Evolutionary conservation across 1,140 invertebrate species (phyloP).

Genomic region (Periplaneta americana): DNA sequence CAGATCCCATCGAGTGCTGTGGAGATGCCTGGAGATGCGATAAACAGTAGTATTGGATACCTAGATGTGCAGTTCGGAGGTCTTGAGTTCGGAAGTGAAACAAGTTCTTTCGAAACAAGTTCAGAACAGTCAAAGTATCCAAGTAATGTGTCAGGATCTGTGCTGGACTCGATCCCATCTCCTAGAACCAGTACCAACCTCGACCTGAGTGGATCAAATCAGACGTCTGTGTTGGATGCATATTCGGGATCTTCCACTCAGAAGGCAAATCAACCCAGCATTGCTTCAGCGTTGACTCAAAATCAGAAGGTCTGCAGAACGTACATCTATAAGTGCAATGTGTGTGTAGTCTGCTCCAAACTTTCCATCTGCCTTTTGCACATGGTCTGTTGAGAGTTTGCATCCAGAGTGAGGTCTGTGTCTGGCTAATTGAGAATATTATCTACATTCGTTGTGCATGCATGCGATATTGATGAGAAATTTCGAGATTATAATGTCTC

Average conservation of each 20-base stretch:
- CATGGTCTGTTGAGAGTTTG: too few relatives aligned
- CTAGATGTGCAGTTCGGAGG: conserved; percentile 93
- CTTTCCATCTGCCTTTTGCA: too few relatives aligned
- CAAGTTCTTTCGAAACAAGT: conserved; percentile 22
- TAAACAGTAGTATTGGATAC: conserved; percentile 60
- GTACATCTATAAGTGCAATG: neutral
- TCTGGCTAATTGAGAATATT: too few relatives aligned
- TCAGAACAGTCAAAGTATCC: conserved; percentile 11
- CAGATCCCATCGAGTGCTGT: conserved; percentile 89
- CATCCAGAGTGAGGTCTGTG: too few relatives aligned
- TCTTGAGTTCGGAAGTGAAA: conserved; percentile 74
- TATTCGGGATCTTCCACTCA: conserved; percentile 8
- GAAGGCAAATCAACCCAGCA: conserved; percentile 1
- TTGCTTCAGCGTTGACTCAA: conserved; percentile 2
- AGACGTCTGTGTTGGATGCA: conserved; percentile 8
- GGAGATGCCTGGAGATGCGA: conserved; percentile 88
- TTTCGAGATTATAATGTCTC: too few relatives aligned
- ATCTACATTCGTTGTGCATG: too few relatives aligned
- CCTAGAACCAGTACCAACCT: conserved; percentile 7
- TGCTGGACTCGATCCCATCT: conserved; percentile 11
- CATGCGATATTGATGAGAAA: too few relatives aligned
- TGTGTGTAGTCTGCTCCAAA: too few relatives aligned
- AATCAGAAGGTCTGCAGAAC: conserved; percentile 6
- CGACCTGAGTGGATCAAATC: conserved; percentile 1
- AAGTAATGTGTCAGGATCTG: conserved; percentile 4